A percentile compares a stretch with the other conserved stretches of the same genome.
Conservation (phyloP, 2,888 invertebrate genomes). For the Sabellastarte sp. region DNA sequence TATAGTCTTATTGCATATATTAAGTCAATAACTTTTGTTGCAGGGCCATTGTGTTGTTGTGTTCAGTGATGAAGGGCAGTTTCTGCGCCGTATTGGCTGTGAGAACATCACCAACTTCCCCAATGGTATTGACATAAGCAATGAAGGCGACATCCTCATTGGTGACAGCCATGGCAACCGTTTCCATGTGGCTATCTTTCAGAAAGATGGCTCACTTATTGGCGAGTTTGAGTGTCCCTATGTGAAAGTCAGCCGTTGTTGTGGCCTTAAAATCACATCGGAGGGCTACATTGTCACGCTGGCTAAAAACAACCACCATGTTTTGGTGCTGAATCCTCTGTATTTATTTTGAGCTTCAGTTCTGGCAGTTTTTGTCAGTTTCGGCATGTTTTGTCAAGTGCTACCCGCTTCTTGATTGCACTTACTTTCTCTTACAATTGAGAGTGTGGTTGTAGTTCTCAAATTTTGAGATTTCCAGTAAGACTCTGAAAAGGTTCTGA, state of each 20-base stretch:
- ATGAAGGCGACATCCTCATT: slow-evolving; percentile 92
- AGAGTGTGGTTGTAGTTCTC: too few species aligned
- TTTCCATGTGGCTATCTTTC: slow-evolving; percentile 95
- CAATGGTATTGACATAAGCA: slow-evolving; percentile 96
- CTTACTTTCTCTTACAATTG: too few species aligned
- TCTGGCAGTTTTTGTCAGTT: too few species aligned
- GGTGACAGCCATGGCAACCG: slow-evolving; percentile 97
- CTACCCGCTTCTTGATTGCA: too few species aligned
- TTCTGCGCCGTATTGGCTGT: slow-evolving; percentile 89
- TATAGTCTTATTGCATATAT: too few species aligned
- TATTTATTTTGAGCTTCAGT: slow-evolving; percentile 45
- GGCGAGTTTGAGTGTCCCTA: slow-evolving; percentile 93
- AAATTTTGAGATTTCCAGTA: too few species aligned
- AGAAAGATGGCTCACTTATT: slow-evolving; percentile 72
- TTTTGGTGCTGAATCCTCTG: slow-evolving; percentile 75
- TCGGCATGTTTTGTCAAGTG: too few species aligned
- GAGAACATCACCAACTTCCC: slow-evolving; percentile 96
- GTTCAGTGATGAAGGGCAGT: slow-evolving; percentile 86
- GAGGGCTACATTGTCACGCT: slow-evolving; percentile 87
- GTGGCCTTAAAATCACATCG: slow-evolving; percentile 93
- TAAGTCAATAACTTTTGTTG: too few species aligned
- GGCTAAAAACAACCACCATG: slow-evolving; percentile 98
- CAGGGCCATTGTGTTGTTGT: slow-evolving; percentile 87
- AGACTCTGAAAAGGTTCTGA: too few species aligned
- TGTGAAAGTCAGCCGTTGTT: slow-evolving; percentile 96